These are phyloP conservation scores for Mesaphorura yosii DNA, from an alignment of 1,140 invertebrate genomes.

Conservation along the genomic window DNA sequence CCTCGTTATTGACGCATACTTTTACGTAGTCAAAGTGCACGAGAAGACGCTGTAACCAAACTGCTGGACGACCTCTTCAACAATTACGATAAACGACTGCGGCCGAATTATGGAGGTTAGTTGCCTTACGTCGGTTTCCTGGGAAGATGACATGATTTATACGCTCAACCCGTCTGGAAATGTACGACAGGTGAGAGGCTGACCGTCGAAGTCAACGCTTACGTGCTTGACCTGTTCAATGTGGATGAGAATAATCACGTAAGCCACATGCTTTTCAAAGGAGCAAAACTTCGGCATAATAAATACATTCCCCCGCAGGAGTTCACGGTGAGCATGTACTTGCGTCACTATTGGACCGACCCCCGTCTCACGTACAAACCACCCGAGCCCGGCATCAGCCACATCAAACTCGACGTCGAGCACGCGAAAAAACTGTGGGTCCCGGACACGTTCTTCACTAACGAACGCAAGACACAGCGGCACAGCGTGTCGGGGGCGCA, in stretches of 20 bases:
- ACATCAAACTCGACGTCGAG: constrained; percentile 5
- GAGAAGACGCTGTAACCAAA: not conserved
- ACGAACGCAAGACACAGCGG: constrained; percentile 8
- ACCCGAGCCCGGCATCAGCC: too few relatives aligned
- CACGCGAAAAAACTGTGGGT: constrained; percentile 15
- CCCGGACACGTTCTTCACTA: constrained; percentile 19
- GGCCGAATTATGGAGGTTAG: not conserved
- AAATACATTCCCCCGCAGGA: too few relatives aligned
- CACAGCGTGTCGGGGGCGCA: constrained; percentile 5
- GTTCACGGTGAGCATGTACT: not conserved
- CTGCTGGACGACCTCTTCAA: not conserved
- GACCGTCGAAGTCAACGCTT: too few relatives aligned
- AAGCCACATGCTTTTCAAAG: not conserved
- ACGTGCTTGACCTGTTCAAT: not conserved
- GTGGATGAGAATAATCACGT: not conserved
- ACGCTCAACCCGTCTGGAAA: too few relatives aligned
- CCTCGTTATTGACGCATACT: too few relatives aligned
- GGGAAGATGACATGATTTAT: too few relatives aligned
- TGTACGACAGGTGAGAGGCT: not conserved
- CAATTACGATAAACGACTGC: constrained; percentile 1
- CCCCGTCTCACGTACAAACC: not conserved
- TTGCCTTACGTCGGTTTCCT: too few relatives aligned
- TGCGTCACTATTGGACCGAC: not conserved
- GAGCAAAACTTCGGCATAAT: too few relatives aligned
- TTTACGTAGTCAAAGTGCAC: too few relatives aligned